These are phyloP conservation scores for Eilema griseolum DNA, from an alignment of 2,888 invertebrate species.

Conservation along the genomic window DNA sequence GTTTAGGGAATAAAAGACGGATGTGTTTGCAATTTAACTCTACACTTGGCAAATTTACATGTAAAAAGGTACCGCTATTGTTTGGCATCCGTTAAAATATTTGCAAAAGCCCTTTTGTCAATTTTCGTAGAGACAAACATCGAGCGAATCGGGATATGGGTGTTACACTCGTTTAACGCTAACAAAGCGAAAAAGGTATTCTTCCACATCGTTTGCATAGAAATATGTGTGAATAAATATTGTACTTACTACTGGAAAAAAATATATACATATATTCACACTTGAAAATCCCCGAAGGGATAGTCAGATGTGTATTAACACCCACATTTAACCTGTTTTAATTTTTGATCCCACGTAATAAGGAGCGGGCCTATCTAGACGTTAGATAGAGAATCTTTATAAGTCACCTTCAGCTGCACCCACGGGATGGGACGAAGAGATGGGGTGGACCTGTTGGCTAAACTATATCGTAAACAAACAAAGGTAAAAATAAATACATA, in stretches of 20 bases:
- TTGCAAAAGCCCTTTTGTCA: slow-evolving; percentile 65
- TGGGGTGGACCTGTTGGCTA: too few species aligned
- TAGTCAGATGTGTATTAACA: too few species aligned
- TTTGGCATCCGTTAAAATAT: slow-evolving; percentile 64
- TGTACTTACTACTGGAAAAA: background rate
- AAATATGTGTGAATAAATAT: slow-evolving; percentile 7
- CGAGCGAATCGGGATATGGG: slow-evolving; percentile 38
- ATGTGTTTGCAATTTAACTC: slow-evolving; percentile 39
- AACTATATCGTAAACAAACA: too few species aligned
- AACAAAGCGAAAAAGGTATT: slow-evolving; percentile 25
- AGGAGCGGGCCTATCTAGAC: too few species aligned
- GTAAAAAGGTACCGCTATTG: slow-evolving; percentile 56
- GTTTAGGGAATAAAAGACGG: slow-evolving; percentile 20
- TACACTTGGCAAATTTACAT: slow-evolving; percentile 45
- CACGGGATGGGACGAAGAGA: too few species aligned
- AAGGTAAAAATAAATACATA: too few species aligned
- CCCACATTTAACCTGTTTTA: too few species aligned
- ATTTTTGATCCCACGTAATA: too few species aligned
- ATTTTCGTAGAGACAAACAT: slow-evolving; percentile 56
- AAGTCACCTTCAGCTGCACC: too few species aligned
- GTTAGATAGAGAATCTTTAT: too few species aligned
- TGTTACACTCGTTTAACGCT: slow-evolving; percentile 24
- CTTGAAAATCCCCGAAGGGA: too few species aligned
- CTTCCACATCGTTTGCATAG: slow-evolving; percentile 3
- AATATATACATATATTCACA: too few species aligned